Conservation (phyloP, 2,113 vertebrate species). For the Turnix velox region DNA sequence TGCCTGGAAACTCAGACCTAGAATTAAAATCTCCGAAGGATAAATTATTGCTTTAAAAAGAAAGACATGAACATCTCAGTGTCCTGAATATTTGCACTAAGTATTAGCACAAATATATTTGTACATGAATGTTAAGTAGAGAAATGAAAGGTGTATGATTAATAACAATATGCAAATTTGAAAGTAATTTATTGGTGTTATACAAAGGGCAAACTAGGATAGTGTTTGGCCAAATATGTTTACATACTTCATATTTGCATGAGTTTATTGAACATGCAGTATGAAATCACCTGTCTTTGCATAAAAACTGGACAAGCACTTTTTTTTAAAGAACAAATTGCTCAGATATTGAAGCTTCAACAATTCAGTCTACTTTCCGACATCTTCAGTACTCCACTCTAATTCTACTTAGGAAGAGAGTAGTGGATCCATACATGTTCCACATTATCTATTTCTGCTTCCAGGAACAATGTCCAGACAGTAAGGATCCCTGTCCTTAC, state of each 20-base stretch:
- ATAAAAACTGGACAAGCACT: conserved; percentile 18
- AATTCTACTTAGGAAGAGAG: neutral
- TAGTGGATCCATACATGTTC: neutral
- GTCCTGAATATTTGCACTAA: neutral
- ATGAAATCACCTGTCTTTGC: conserved; percentile 49
- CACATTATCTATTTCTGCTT: neutral
- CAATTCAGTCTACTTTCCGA: neutral
- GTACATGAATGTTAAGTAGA: conserved; percentile 57
- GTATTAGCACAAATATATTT: conserved; percentile 36
- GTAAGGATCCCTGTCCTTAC: neutral
- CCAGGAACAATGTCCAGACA: neutral
- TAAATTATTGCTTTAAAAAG: neutral
- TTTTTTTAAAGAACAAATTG: neutral
- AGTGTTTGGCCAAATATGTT: conserved; percentile 55
- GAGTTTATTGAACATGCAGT: conserved; percentile 37
- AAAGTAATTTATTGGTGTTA: conserved; percentile 57
- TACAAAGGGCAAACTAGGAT: conserved; percentile 45
- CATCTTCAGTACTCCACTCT: neutral
- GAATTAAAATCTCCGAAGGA: neutral
- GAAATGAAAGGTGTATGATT: conserved; percentile 54
- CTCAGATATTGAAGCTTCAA: neutral
- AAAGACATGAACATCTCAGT: neutral
- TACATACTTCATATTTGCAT: conserved; percentile 51
- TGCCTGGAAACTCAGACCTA: neutral
- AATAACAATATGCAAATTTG: conserved; percentile 56